A percentile compares a stretch with the other conserved stretches of the same genome.
These are phyloP conservation scores for Helostoma temminkii DNA, from an alignment of 2,797 vertebrate genomes.

Conservation along the genomic window DNA sequence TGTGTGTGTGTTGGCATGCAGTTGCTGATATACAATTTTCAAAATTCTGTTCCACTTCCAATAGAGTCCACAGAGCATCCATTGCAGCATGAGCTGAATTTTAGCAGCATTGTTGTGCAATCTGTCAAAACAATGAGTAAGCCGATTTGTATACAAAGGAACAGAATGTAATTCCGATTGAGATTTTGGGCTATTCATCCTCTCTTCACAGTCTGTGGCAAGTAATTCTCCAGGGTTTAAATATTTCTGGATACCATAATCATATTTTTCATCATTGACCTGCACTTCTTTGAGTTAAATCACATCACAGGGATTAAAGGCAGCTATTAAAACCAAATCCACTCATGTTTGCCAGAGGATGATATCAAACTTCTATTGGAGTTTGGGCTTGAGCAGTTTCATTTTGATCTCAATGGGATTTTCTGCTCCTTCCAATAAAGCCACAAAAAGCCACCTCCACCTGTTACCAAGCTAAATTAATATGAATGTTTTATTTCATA, in stretches of 20 bases:
- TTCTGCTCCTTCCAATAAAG: slow-evolving; percentile 76
- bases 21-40: slow-evolving; percentile 30
- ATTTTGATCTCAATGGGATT: slow-evolving; percentile 83
- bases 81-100: slow-evolving; percentile 50
- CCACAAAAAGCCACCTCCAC: slow-evolving; percentile 67
- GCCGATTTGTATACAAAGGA: slow-evolving; percentile 66
- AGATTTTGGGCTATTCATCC: slow-evolving; percentile 59
- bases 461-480: slow-evolving; percentile 73
- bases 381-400: slow-evolving; percentile 85
- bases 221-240: slow-evolving; percentile 73
- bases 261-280: slow-evolving; percentile 87
- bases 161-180: slow-evolving; percentile 63
- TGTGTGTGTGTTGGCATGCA: slow-evolving; percentile 24
- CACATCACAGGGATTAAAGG: slow-evolving; percentile 90
- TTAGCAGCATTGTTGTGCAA: slow-evolving; percentile 64
- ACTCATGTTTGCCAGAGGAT: slow-evolving; percentile 89
- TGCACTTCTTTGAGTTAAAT: slow-evolving; percentile 82
- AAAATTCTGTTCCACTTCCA: slow-evolving; percentile 38
- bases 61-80: slow-evolving; percentile 17
- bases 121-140: slow-evolving; percentile 75
- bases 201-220: slow-evolving; percentile 53
- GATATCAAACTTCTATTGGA: slow-evolving; percentile 90
- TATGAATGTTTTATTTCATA: slow-evolving; percentile 72
- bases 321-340: slow-evolving; percentile 92
- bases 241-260: slow-evolving; percentile 82